phyloP scores from a whole-genome alignment of 30 jellyfish, hydroid and myxozoan genomes.

The Clytia hemisphaerica region DNA sequence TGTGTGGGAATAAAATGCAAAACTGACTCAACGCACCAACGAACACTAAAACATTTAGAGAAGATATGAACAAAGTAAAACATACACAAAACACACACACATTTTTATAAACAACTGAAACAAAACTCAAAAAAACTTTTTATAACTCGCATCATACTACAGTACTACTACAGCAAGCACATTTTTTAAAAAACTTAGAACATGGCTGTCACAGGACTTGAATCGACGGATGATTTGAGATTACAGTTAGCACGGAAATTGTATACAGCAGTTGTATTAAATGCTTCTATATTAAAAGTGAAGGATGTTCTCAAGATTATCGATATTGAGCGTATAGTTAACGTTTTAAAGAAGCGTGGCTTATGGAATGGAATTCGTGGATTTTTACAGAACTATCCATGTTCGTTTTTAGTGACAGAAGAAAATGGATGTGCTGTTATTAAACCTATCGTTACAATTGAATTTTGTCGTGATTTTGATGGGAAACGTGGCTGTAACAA shows the following conservation, averaged over 20 bases:
- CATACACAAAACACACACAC: too few relatives aligned
- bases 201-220: constrained; percentile 34
- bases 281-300: constrained; percentile 21
- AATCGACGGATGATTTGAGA: constrained; percentile 31
- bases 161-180: too few relatives aligned
- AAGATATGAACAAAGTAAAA: too few relatives aligned
- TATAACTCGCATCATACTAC: too few relatives aligned
- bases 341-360: constrained; percentile 14
- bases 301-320: constrained; percentile 20
- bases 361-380: constrained; percentile 34
- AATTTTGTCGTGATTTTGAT: constrained; percentile 79
- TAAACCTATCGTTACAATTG: constrained; percentile 54
- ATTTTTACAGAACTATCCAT: constrained; percentile 26
- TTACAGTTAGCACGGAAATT: constrained; percentile 23
- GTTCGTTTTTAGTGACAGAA: constrained; percentile 26
- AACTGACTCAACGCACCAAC: too few relatives aligned
- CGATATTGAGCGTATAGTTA: constrained; percentile 16
- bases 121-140: too few relatives aligned
- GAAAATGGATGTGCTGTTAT: constrained; percentile 43
- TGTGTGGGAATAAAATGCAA: too few relatives aligned
- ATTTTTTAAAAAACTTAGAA: too few relatives aligned
- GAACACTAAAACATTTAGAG: too few relatives aligned
- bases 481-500: constrained; percentile 69
- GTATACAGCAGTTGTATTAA: constrained; percentile 25
- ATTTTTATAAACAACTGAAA: too few relatives aligned